Percentiles rank a stretch among this genome's conserved stretches.
Conservation (phyloP, 2,113 vertebrate species). For the Anguilla japonica region DNA sequence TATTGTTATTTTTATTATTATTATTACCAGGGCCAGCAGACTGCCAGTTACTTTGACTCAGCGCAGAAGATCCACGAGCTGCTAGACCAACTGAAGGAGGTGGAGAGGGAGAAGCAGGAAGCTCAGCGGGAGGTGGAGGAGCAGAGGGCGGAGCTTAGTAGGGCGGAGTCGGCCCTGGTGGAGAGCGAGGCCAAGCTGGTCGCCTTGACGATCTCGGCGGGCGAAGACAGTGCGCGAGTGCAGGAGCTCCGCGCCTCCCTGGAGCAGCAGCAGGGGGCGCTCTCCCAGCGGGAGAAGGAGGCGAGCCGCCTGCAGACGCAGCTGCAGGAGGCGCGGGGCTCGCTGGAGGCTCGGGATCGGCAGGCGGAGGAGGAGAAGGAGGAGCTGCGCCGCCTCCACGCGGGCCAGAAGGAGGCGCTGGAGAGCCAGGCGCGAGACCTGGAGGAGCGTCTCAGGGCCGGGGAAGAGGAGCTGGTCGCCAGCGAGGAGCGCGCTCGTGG, state of each 20-base stretch:
- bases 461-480: constrained; percentile 71
- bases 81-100: constrained; percentile 72
- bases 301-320: constrained; percentile 70
- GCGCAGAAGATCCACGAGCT: constrained; percentile 72
- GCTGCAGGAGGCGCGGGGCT: constrained; percentile 69
- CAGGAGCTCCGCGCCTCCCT: constrained; percentile 55
- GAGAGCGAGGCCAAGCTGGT: constrained; percentile 63
- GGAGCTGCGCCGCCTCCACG: constrained; percentile 55
- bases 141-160: constrained; percentile 68
- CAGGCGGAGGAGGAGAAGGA: constrained; percentile 64
- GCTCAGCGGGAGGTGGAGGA: constrained; percentile 64
- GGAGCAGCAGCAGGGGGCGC: constrained; percentile 66
- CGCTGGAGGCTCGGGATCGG: constrained; percentile 64
- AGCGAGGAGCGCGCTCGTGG: constrained; percentile 62
- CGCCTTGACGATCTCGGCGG: constrained; percentile 48
- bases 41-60: constrained; percentile 63
- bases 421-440: constrained; percentile 63
- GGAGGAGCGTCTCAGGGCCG: constrained; percentile 63
- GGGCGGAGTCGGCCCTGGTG: constrained; percentile 66
- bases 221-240: constrained; percentile 66
- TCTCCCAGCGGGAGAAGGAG: constrained; percentile 71
- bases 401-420: constrained; percentile 61
- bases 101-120: constrained; percentile 70
- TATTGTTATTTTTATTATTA: neutral
- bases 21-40: constrained; percentile 54